phyloP scores from a whole-genome alignment of 2,888 invertebrate genomes.

The Tenthredo distinguenda region DNA sequence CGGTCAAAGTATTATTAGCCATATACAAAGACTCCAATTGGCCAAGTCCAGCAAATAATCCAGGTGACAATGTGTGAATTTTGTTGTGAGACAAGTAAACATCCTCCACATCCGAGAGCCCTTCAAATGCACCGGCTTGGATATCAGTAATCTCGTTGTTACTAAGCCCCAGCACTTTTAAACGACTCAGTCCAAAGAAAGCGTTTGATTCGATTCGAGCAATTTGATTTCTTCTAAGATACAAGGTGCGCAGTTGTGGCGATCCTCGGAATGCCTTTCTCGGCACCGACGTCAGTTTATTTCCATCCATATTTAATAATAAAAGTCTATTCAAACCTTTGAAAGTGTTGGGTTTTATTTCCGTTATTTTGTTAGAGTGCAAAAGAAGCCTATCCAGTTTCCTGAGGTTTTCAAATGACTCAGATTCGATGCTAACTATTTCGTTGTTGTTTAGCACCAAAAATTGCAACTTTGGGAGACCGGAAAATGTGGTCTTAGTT shows the following conservation, averaged over 20 bases:
- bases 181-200: constrained; percentile 53
- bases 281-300: neutral
- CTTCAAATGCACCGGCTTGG: neutral
- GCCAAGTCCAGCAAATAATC: neutral
- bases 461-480: constrained; percentile 51
- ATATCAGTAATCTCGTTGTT: constrained; percentile 54
- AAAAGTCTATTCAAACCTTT: neutral
- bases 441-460: constrained; percentile 76
- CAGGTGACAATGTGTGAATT: neutral
- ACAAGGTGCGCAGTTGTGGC: constrained; percentile 61
- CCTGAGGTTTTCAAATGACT: constrained; percentile 72
- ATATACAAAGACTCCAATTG: neutral
- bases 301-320: neutral
- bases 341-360: constrained; percentile 61
- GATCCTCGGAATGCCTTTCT: constrained; percentile 45
- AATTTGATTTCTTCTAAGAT: constrained; percentile 76
- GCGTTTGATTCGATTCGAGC: constrained; percentile 71
- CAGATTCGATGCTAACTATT: constrained; percentile 73
- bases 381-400: constrained; percentile 73
- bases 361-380: constrained; percentile 74
- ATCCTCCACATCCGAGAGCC: neutral
- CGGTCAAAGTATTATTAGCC: neutral
- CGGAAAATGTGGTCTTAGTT: constrained; percentile 63
- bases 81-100: neutral
- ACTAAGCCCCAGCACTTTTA: constrained; percentile 53